Base-by-base conservation (phyloP, 2,797 vertebrate genomes). In the Acridotheres tristis region DNA sequence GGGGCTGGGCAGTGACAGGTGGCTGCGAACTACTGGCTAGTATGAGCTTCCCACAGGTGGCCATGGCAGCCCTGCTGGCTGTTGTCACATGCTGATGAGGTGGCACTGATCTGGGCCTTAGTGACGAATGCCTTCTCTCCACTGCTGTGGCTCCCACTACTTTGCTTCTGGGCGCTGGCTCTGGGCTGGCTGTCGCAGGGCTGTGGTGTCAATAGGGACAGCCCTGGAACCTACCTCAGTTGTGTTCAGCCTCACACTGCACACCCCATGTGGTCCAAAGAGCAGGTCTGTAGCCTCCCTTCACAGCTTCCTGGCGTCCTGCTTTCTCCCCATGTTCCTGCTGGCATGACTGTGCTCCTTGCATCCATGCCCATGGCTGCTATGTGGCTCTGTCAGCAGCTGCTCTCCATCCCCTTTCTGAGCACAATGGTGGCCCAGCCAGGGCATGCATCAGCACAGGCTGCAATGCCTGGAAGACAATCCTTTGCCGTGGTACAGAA, bases 321-420 rank as follows among this genome's bases (percentile, higher is more conserved):
- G 15, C n/a, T 66, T 43, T 32, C 18, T 75, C 23, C 25, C 16
- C 11, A 2, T 0, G 2, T 38, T 72, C 42, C 34, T 34, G 12
- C 30, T 8, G 2, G 15, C 17, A 3, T 0, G 1, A 53, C 50
- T 2, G 2, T 22, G 6, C 30, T 80, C 21, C 22, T 71, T 38
- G 0, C 0, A 0, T 19, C 43, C 6, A 1, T 7, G 25, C 3
- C 1, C 0, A 0, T 2, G 55, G 50, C 42, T 21, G n/a, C 34
- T 16, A 18, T 0, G 1, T 30, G 68, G 36, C 50, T 61, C 62
- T 0, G 0, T 2, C 0, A 2, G 40, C 11, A 4, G n/a, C 51
- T 73, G n/a, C 38, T 67, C 55, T 55, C 48, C 0, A 0, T 30
- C n/a, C 55, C 29, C 30, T 72, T 54, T 50, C 22, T 1, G 1